Conservation (phyloP, 2,888 invertebrate species). For the Eupithecia abbreviata region DNA sequence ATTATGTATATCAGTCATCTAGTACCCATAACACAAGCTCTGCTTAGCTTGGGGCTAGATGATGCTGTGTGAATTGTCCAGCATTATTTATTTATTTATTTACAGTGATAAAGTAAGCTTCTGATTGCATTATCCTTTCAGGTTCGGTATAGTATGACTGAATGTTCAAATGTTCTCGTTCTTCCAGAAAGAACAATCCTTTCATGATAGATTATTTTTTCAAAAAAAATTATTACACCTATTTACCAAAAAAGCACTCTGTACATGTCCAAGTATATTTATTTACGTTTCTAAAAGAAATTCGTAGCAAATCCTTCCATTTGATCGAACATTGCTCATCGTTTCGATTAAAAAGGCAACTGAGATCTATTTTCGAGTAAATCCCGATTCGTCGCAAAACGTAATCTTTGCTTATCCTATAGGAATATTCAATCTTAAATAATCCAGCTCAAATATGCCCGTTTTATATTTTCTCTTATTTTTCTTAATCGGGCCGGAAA, state of each 20-base stretch:
- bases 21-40: no score
- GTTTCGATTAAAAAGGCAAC: slow-evolving; percentile 14
- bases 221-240: no score
- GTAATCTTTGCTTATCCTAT: slow-evolving; percentile 51
- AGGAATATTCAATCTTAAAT: slow-evolving; percentile 52
- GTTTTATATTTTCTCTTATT: slow-evolving; percentile 59
- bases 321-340: slow-evolving; percentile 8
- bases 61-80: no score
- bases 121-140: no score
- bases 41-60: no score
- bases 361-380: slow-evolving; percentile 21
- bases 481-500: slow-evolving; percentile 65
- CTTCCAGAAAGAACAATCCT: background rate
- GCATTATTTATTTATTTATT: no score
- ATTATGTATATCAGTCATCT: no score
- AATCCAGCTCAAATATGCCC: slow-evolving; percentile 53
- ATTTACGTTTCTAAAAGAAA: background rate
- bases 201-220: background rate
- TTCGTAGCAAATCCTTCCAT: slow-evolving; percentile 4
- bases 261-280: background rate
- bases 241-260: background rate
- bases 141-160: no score
- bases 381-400: slow-evolving; percentile 39
- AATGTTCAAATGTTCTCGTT: no score
- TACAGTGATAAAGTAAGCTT: no score